Evolutionary conservation across 2,797 vertebrate genomes (phyloP), one percentile per base, ranked within the genome.

Genomic region (Crenuchus spilurus): DNA sequence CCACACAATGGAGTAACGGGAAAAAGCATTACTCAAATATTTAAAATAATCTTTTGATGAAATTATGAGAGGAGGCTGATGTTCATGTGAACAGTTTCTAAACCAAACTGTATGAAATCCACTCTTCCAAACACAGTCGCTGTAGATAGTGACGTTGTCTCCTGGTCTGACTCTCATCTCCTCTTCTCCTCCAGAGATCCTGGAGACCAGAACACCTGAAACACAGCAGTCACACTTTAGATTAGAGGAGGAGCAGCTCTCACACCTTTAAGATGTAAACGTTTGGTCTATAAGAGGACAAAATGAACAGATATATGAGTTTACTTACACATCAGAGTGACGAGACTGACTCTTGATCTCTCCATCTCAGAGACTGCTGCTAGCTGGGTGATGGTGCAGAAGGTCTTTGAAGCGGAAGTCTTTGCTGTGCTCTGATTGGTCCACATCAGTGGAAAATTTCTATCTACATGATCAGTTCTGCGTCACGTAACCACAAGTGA

Each of bases 101-200:
- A 64, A 44, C 61, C 83, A 82, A 5, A 46, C 1, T 18, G 58
- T 1, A 24, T 0, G 0, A 1, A 1, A 28, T 16, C 42, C 14
- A 30, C 0, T 1, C 10, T 2, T 35, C 18, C 4, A 0, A 30
- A 18, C 48, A 26, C 51, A 26, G 51, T 54, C 51, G 4, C 51
- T 10, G 51, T 31, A 31, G 54, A 57, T 5, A 31, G 1, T 28
- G 14, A 11, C 8, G 2, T 41, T 26, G 3, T 62, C 60, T 62
- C 74, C 80, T 51, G 49, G 20, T 57, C 3, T 64, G 78, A 84
- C 78, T 44, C 13, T 74, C 39, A 58, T 33, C 64, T 71, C 37
- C 22, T 49, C 22, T 7, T 31, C 14, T 61, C 42, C 75, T 61
- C 42, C 75, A 60, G 41, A 63, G 41, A 70, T 31, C 6, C 30